Percentiles rank a stretch among this genome's conserved stretches.
These are phyloP conservation scores for Synanthedon tipuliformis DNA, from an alignment of 2,888 invertebrate genomes.

Conservation along the genomic window DNA sequence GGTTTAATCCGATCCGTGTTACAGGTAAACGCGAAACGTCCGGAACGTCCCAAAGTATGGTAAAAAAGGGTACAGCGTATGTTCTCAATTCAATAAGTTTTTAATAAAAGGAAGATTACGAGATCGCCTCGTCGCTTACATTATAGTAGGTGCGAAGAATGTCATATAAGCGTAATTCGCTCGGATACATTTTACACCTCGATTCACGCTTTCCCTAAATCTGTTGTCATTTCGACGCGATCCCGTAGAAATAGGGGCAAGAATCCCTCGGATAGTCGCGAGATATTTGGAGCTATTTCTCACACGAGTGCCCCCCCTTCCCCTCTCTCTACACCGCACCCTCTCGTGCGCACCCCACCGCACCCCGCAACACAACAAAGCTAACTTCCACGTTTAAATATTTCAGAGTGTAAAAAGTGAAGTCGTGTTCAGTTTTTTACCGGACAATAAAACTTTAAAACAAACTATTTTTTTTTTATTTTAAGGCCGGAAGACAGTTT, in stretches of 20 bases:
- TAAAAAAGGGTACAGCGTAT: background rate
- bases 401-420: constrained; percentile 54
- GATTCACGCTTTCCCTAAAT: constrained; percentile 66
- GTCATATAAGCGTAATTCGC: constrained; percentile 61
- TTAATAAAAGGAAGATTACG: constrained; percentile 63
- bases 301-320: constrained; percentile 35
- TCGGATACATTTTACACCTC: constrained; percentile 66
- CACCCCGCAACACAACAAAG: constrained; percentile 13
- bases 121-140: constrained; percentile 49
- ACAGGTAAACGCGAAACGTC: background rate
- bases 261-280: constrained; percentile 57
- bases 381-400: constrained; percentile 49
- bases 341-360: constrained; percentile 8
- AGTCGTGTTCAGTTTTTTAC: constrained; percentile 43
- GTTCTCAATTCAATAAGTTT: constrained; percentile 40
- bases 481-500: too few species aligned
- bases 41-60: background rate
- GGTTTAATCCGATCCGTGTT: too few species aligned
- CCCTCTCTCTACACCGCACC: constrained; percentile 10
- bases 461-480: too few species aligned
- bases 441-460: constrained; percentile 7
- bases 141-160: constrained; percentile 57
- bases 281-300: constrained; percentile 62
- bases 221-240: constrained; percentile 66
- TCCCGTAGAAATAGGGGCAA: constrained; percentile 58